These are phyloP conservation scores for Sorex maritimensis DNA, from an alignment of 2,797 vertebrate species.

Conservation along the genomic window DNA sequence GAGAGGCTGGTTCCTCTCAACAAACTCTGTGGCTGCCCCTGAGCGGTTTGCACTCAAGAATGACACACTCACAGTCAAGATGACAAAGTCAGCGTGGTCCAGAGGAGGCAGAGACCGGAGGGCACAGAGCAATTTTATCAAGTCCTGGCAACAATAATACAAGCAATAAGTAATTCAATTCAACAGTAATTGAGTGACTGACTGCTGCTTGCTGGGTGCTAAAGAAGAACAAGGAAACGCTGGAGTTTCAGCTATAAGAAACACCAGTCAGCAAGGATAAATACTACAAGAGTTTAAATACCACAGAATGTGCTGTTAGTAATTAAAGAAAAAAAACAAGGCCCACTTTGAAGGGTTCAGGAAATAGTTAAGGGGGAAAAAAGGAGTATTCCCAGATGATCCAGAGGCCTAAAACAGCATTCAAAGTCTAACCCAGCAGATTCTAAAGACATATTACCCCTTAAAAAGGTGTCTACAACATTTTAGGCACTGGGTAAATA, in stretches of 20 bases:
- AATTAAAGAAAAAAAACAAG: no score
- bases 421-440: background rate
- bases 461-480: background rate
- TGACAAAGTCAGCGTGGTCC: no score
- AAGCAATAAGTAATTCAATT: constrained; percentile 31
- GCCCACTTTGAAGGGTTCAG: background rate
- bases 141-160: background rate
- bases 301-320: no score
- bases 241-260: background rate
- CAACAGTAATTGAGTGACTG: constrained; percentile 14
- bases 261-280: background rate
- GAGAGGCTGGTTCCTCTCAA: background rate
- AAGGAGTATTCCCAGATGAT: constrained; percentile 35
- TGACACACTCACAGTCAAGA: background rate
- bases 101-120: background rate
- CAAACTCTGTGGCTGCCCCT: no score
- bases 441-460: constrained; percentile 19
- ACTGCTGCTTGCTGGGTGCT: background rate
- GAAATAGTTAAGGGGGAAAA: background rate
- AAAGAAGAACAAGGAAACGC: background rate
- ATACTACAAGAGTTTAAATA: background rate
- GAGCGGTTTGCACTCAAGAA: background rate
- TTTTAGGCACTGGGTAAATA: background rate
- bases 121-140: constrained; percentile 35
- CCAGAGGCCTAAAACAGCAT: constrained; percentile 4